phyloP scores from a whole-genome alignment of 2,113 vertebrate genomes.

The Spermophilus dauricus region DNA sequence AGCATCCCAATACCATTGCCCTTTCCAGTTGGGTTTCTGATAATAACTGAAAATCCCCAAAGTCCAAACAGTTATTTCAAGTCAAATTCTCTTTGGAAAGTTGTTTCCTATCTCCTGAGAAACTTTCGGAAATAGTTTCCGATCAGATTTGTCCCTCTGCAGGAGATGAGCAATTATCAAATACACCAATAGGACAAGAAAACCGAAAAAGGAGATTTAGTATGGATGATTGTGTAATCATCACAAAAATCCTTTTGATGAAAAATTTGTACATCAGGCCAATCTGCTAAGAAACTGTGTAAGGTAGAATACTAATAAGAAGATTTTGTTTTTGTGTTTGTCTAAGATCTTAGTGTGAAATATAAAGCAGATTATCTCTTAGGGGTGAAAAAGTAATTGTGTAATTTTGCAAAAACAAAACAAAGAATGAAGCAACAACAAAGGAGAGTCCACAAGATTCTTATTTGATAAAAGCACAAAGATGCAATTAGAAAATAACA shows the following conservation, averaged over 20 bases:
- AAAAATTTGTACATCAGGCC: not conserved
- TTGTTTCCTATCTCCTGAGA: not conserved
- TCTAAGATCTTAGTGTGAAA: not conserved
- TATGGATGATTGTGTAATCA: not conserved
- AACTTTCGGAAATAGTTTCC: conserved; percentile 27
- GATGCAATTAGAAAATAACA: not conserved
- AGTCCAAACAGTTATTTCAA: conserved; percentile 27
- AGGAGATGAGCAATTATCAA: conserved; percentile 31
- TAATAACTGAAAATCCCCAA: conserved; percentile 60
- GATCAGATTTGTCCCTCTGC: not conserved
- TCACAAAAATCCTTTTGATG: not conserved
- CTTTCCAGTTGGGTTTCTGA: not conserved
- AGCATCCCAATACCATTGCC: not conserved
- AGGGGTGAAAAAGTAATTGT: not conserved
- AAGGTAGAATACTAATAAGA: not conserved
- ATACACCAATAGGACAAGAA: not conserved
- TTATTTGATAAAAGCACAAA: not conserved
- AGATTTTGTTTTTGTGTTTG: not conserved
- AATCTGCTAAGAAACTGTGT: not conserved
- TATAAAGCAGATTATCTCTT: not conserved
- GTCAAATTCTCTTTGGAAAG: not conserved
- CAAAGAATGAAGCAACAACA: not conserved
- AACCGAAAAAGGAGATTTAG: not conserved
- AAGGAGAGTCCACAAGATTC: not conserved
- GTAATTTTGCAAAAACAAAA: not conserved